phyloP scores from a whole-genome alignment of 2,113 vertebrate genomes.

The Alethe diademata region DNA sequence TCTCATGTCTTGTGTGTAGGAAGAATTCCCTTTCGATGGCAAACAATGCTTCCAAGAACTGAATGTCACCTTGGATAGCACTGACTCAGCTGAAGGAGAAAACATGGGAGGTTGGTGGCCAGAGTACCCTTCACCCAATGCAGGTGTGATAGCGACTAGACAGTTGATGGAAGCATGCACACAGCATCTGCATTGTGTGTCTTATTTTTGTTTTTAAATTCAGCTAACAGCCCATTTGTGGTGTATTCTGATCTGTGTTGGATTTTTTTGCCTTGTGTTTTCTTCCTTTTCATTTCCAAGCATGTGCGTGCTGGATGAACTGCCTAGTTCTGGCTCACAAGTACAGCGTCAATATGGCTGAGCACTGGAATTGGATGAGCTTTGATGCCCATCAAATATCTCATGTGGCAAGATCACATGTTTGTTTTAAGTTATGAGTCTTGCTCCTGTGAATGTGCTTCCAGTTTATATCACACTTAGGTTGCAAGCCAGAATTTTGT shows the following conservation, averaged over 20 bases:
- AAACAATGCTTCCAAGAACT: conserved; percentile 76
- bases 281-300: conserved; percentile 56
- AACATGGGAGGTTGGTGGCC: conserved; percentile 98
- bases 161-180: conserved; percentile 87
- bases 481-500: background rate
- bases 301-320: conserved; percentile 90
- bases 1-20: conserved; percentile 61
- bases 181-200: conserved; percentile 64
- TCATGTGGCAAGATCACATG: background rate
- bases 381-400: background rate
- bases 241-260: conserved; percentile 67
- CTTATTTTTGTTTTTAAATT: conserved; percentile 63
- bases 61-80: conserved; percentile 69
- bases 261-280: conserved; percentile 55
- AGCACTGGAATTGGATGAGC: conserved; percentile 36
- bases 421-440: background rate
- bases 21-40: conserved; percentile 81
- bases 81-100: conserved; percentile 83
- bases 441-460: background rate
- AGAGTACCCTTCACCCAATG: conserved; percentile 85
- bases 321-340: conserved; percentile 78
- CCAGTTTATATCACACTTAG: background rate
- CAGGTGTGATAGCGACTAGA: conserved; percentile 88
- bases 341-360: conserved; percentile 5
- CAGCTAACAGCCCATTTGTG: conserved; percentile 68